A percentile compares a stretch with the other conserved stretches of the same genome.
phyloP scores from a whole-genome alignment of 1,140 invertebrate species.

The Monomorium pharaonis region DNA sequence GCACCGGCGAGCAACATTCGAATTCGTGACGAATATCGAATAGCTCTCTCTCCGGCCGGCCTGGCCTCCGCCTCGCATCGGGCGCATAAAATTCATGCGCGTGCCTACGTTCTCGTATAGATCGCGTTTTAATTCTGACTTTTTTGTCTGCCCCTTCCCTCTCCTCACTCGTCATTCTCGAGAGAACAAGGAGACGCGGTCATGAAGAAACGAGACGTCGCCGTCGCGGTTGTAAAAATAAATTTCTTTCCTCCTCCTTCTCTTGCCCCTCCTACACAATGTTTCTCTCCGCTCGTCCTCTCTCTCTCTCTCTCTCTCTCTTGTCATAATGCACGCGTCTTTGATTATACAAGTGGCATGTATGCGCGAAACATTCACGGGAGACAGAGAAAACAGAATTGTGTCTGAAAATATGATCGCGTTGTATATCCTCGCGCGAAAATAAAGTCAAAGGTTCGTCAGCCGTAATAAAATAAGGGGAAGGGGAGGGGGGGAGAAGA shows the following conservation, averaged over 20 bases:
- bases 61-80: constrained; percentile 46
- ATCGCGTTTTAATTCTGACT: constrained; percentile 63
- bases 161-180: constrained; percentile 18
- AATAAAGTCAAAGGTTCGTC: constrained; percentile 56
- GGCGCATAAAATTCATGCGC: constrained; percentile 44
- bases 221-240: constrained; percentile 69
- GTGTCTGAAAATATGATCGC: constrained; percentile 56
- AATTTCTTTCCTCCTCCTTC: constrained; percentile 55
- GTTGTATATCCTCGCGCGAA: constrained; percentile 38
- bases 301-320: constrained; percentile 38
- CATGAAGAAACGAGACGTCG: constrained; percentile 64
- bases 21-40: constrained; percentile 61
- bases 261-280: neutral
- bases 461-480: neutral
- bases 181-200: constrained; percentile 35
- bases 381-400: constrained; percentile 25
- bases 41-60: constrained; percentile 18
- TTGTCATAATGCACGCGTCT: constrained; percentile 61
- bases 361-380: constrained; percentile 15
- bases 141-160: neutral
- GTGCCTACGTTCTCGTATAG: neutral
- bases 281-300: neutral
- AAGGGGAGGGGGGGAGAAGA: neutral
- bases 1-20: neutral
- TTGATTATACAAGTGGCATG: constrained; percentile 71